These are phyloP conservation scores for Drosophila affinis DNA, from an alignment of 2,888 invertebrate genomes.

Conservation along the genomic window DNA sequence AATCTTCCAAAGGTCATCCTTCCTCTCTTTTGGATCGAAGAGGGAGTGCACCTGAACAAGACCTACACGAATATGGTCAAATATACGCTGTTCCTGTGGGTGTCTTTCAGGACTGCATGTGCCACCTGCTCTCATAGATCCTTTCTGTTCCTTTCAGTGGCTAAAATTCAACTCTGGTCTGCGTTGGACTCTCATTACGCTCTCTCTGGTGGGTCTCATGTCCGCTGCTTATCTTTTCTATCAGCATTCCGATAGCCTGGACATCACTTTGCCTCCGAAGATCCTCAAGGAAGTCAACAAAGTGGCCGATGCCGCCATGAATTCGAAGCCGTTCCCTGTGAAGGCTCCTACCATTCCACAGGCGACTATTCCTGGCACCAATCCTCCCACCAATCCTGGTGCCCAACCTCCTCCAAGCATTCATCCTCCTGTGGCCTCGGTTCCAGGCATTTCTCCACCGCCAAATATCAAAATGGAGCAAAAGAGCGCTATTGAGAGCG, in stretches of 20 bases:
- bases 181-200: slow-evolving; percentile 81
- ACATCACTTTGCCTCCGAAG: slow-evolving; percentile 78
- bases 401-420: background rate
- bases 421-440: background rate
- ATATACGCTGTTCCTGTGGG: slow-evolving; percentile 82
- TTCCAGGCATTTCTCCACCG: background rate
- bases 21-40: slow-evolving; percentile 92
- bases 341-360: slow-evolving; percentile 21
- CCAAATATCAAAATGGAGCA: slow-evolving; percentile 45
- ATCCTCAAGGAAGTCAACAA: slow-evolving; percentile 71
- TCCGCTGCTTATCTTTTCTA: slow-evolving; percentile 77
- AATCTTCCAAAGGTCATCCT: slow-evolving; percentile 87
- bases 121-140: background rate
- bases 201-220: slow-evolving; percentile 79
- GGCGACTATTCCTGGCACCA: slow-evolving; percentile 55
- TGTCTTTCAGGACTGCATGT: slow-evolving; percentile 7
- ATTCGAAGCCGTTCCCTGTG: slow-evolving; percentile 8
- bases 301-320: slow-evolving; percentile 53
- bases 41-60: slow-evolving; percentile 88
- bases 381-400: slow-evolving; percentile 65
- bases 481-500: slow-evolving; percentile 45
- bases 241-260: slow-evolving; percentile 76
- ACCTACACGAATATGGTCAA: slow-evolving; percentile 88
- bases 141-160: slow-evolving; percentile 64
- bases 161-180: slow-evolving; percentile 80